Conservation (phyloP, 2,113 vertebrate species). For the Pungitius pungitius region DNA sequence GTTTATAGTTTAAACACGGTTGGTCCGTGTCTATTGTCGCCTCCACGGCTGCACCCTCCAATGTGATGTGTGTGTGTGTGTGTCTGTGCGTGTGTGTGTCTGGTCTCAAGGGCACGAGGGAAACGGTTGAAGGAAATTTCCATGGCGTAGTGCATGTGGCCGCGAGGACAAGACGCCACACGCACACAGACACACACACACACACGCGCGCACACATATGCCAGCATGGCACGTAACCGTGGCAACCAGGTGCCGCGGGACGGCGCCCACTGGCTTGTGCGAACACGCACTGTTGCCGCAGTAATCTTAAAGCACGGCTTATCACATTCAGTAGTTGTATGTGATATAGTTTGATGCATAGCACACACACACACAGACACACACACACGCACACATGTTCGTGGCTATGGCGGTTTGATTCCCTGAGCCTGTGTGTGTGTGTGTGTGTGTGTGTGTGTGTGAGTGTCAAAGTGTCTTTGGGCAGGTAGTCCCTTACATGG, state of each 20-base stretch:
- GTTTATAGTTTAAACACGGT: slow-evolving; percentile 37
- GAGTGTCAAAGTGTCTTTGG: no score
- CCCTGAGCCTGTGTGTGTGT: no score
- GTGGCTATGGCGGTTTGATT: no score
- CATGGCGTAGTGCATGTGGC: slow-evolving; percentile 19
- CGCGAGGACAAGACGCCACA: slow-evolving; percentile 6
- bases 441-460: no score
- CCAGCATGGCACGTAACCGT: slow-evolving; percentile 37
- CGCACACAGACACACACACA: slow-evolving; percentile 17
- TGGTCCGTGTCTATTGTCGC: slow-evolving; percentile 24
- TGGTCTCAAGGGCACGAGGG: slow-evolving; percentile 49
- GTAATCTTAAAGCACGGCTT: slow-evolving; percentile 11
- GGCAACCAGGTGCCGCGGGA: slow-evolving; percentile 63
- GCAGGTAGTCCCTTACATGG: no score
- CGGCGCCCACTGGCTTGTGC: slow-evolving; percentile 56
- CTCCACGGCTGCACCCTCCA: not conserved
- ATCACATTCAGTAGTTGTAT: slow-evolving; percentile 8
- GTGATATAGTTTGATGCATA: slow-evolving; percentile 26
- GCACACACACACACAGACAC: not conserved
- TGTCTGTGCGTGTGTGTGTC: slow-evolving; percentile 24
- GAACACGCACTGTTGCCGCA: slow-evolving; percentile 7
- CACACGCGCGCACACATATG: slow-evolving; percentile 1
- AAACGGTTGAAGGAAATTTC: slow-evolving; percentile 70
- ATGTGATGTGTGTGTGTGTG: slow-evolving; percentile 1
- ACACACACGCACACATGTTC: slow-evolving; percentile 6